Percentiles rank a stretch among this genome's conserved stretches.
Conservation (phyloP, 2,113 vertebrate genomes). For the Coptodon bakossiorum region DNA sequence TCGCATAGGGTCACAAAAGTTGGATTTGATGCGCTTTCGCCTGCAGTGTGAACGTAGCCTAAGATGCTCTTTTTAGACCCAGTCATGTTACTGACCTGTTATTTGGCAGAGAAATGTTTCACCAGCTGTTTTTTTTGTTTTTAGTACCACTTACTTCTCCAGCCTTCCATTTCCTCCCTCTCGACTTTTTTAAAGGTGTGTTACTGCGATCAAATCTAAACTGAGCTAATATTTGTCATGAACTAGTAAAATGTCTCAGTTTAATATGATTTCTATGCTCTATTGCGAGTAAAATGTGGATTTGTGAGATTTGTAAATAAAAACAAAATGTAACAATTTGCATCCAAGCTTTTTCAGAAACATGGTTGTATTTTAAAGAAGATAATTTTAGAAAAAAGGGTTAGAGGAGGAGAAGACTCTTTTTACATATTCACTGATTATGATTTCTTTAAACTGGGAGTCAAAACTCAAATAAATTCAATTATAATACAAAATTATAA, state of each 20-base stretch:
- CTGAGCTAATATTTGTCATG: background rate
- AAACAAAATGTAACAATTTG: background rate
- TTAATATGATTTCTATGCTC: background rate
- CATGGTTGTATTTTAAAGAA: background rate
- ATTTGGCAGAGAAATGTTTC: background rate
- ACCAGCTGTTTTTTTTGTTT: background rate
- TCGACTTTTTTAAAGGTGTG: background rate
- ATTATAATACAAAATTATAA: background rate
- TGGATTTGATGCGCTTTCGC: background rate
- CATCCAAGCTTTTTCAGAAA: background rate
- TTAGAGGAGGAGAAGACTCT: background rate
- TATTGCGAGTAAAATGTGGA: background rate
- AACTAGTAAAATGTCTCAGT: background rate
- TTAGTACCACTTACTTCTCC: background rate
- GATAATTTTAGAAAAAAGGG: background rate
- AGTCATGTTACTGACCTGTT: background rate
- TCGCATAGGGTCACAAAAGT: background rate
- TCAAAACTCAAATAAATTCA: background rate
- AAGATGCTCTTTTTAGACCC: background rate
- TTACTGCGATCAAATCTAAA: background rate
- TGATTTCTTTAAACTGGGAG: background rate
- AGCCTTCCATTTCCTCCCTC: background rate
- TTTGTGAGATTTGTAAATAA: background rate
- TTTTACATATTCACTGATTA: background rate
- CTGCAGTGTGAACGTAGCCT: background rate